Evolutionary conservation across 1,140 invertebrate species (phyloP).

Genomic region (Heliconius congener): DNA sequence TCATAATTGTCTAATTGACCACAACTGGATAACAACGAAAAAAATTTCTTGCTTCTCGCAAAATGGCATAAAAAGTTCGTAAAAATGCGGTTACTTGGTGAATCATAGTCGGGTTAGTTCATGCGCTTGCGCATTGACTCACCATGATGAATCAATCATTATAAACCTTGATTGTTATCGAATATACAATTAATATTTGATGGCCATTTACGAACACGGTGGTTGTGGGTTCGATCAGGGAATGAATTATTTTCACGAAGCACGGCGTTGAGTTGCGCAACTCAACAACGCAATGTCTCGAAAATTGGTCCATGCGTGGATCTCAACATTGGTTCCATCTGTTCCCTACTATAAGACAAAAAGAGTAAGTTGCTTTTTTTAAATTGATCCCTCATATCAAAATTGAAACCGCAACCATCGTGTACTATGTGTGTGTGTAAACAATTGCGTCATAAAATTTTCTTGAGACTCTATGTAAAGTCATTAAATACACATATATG

Average conservation of each 20-base stretch:
- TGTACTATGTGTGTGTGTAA: not conserved
- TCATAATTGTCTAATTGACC: constrained; percentile 4
- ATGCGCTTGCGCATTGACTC: constrained; percentile 13
- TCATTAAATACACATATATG: not conserved
- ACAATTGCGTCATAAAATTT: not conserved
- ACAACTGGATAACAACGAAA: not conserved
- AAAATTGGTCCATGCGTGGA: no score
- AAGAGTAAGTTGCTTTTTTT: no score
- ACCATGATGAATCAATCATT: constrained; percentile 2
- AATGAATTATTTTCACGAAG: no score
- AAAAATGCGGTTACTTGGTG: constrained; percentile 1
- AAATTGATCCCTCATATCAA: no score
- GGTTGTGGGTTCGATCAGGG: no score
- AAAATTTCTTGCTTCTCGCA: not conserved
- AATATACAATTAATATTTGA: not conserved
- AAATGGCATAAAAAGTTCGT: not conserved
- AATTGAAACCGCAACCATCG: not conserved
- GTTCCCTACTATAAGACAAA: no score
- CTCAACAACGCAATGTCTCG: no score
- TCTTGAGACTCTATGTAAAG: not conserved
- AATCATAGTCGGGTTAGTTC: not conserved
- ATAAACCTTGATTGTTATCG: not conserved
- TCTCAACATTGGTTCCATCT: no score
- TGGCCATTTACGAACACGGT: not conserved
- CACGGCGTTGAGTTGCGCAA: no score